These are phyloP conservation scores for Xerus rutilus DNA, from an alignment of 2,797 vertebrate species.

Conservation along the genomic window DNA sequence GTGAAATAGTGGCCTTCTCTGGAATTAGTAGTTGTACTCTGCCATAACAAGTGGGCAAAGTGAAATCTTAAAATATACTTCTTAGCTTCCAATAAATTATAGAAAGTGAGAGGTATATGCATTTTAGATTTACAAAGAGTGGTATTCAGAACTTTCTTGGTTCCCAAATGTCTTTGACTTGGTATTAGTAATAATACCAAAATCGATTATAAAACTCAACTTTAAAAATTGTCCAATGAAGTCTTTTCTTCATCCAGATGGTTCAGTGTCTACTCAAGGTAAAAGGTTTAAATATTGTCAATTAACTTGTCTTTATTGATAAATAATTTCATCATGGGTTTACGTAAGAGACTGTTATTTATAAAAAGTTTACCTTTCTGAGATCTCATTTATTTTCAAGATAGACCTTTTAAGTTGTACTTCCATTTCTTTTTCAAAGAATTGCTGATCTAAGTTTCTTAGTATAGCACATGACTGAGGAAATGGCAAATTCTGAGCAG, in stretches of 20 bases:
- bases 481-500: not conserved
- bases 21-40: not conserved
- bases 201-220: not conserved
- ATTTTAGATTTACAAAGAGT: conserved; percentile 28
- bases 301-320: not conserved
- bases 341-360: not conserved
- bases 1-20: not conserved
- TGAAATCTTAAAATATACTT: not conserved
- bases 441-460: not conserved
- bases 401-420: not conserved
- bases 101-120: not conserved
- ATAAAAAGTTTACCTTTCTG: not conserved
- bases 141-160: not conserved
- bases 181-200: not conserved
- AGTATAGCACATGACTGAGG: not conserved
- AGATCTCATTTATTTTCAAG: not conserved
- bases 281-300: not conserved
- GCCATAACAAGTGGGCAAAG: not conserved
- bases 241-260: not conserved
- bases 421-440: not conserved
- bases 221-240: not conserved
- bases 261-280: not conserved
- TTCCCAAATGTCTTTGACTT: not conserved
- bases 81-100: not conserved
- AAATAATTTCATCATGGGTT: not conserved